phyloP scores from a whole-genome alignment of 2,113 vertebrate species.

The Varanus salvator region DNA sequence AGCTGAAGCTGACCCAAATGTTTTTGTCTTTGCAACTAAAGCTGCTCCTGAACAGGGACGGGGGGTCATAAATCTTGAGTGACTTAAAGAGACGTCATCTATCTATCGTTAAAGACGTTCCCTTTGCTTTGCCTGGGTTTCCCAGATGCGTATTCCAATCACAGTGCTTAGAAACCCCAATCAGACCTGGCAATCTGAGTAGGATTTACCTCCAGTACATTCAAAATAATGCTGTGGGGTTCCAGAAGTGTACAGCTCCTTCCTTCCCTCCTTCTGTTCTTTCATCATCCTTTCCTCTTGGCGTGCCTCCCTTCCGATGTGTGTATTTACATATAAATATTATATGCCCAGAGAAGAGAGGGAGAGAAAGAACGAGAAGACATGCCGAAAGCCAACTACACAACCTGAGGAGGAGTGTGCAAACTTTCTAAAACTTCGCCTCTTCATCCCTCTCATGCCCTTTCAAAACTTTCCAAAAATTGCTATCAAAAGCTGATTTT shows the following conservation, averaged over 20 bases:
- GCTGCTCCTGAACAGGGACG: conserved; percentile 65
- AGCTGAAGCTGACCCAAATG: neutral
- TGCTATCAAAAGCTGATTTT: neutral
- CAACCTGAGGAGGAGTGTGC: too few relatives aligned
- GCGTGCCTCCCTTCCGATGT: neutral
- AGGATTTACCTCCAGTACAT: neutral
- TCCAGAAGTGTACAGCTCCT: neutral
- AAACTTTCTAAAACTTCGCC: neutral
- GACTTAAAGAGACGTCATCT: conserved; percentile 76
- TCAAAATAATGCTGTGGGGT: neutral
- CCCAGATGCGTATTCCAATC: conserved; percentile 17
- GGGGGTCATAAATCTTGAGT: conserved; percentile 85
- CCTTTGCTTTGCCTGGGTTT: conserved; percentile 18
- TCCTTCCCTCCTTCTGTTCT: too few relatives aligned
- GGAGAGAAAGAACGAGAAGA: too few relatives aligned
- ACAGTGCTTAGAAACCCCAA: neutral
- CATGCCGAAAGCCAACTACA: neutral
- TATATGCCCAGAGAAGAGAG: neutral
- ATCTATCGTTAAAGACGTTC: neutral
- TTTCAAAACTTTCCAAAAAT: neutral
- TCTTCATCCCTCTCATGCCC: neutral
- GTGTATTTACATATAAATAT: neutral
- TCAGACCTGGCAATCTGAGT: conserved; percentile 38
- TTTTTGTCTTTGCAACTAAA: conserved; percentile 25
- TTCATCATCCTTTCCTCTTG: too few relatives aligned